Conservation (phyloP, 2,113 vertebrate species). For the Gambusia affinis region DNA sequence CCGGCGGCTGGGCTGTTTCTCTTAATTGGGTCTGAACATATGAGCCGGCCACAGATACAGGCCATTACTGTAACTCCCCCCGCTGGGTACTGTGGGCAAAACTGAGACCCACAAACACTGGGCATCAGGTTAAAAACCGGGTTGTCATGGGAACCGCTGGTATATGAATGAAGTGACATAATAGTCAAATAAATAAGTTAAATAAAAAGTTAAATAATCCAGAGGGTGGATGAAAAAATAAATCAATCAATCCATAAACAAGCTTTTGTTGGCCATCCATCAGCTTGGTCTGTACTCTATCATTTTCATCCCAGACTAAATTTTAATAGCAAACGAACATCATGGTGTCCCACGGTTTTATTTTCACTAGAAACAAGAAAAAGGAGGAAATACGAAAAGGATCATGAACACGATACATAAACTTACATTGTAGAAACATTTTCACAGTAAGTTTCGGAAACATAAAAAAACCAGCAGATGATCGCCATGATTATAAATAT, state of each 20-base stretch:
- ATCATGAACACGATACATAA: neutral
- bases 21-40: constrained; percentile 56
- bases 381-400: neutral
- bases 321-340: too few relatives aligned
- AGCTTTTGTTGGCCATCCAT: constrained; percentile 41
- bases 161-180: constrained; percentile 39
- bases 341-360: constrained; percentile 35
- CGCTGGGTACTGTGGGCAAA: constrained; percentile 22
- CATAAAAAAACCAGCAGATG: constrained; percentile 2
- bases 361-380: constrained; percentile 9
- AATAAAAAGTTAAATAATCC: too few relatives aligned
- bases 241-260: constrained; percentile 41
- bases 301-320: neutral
- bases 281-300: constrained; percentile 11
- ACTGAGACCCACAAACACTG: neutral
- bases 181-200: too few relatives aligned
- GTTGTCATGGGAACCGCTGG: constrained; percentile 62
- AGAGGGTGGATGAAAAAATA: neutral
- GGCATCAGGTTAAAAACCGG: constrained; percentile 1
- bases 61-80: constrained; percentile 56
- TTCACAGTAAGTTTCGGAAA: constrained; percentile 7
- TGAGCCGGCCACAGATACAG: constrained; percentile 50
- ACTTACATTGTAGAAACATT: neutral
- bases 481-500: constrained; percentile 1
- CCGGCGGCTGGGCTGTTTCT: constrained; percentile 6